Conservation (phyloP, 2,113 vertebrate species). For the Sphyrna mokarran region DNA sequence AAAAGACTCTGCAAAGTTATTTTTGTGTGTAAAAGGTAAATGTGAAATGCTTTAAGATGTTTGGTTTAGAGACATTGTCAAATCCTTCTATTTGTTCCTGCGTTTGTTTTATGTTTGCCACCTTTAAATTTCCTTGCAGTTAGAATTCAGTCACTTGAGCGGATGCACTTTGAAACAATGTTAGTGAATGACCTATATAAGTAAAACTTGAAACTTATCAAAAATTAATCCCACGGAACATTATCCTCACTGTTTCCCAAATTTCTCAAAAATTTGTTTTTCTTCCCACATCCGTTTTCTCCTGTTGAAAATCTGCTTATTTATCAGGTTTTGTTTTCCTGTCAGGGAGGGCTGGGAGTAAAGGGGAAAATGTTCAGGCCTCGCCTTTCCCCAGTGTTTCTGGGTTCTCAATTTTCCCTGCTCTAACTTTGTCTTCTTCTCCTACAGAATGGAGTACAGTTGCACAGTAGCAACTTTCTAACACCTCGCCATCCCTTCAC, state of each 20-base stretch:
- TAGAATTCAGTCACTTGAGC: background rate
- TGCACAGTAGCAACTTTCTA: background rate
- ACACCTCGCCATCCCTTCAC: background rate
- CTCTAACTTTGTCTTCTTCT: background rate
- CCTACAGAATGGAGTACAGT: background rate
- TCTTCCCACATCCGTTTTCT: background rate
- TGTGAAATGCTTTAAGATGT: conserved; percentile 1
- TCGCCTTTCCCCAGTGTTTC: background rate
- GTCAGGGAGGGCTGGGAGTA: background rate
- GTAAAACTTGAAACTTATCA: conserved; percentile 28
- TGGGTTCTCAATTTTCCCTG: too few species aligned
- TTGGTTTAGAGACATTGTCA: background rate
- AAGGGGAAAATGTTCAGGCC: background rate
- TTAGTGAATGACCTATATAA: conserved; percentile 23
- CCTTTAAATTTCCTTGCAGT: background rate
- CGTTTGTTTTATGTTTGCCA: background rate
- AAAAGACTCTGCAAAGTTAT: conserved; percentile 13
- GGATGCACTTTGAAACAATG: background rate
- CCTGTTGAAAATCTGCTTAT: background rate
- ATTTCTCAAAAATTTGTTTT: background rate
- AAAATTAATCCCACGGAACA: conserved; percentile 22
- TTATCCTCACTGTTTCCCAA: background rate
- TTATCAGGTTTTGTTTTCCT: background rate
- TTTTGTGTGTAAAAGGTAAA: background rate
- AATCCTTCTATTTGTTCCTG: background rate